Evolutionary conservation across 2,888 invertebrate species (phyloP).

Genomic region (Drosophila gaucha): DNA sequence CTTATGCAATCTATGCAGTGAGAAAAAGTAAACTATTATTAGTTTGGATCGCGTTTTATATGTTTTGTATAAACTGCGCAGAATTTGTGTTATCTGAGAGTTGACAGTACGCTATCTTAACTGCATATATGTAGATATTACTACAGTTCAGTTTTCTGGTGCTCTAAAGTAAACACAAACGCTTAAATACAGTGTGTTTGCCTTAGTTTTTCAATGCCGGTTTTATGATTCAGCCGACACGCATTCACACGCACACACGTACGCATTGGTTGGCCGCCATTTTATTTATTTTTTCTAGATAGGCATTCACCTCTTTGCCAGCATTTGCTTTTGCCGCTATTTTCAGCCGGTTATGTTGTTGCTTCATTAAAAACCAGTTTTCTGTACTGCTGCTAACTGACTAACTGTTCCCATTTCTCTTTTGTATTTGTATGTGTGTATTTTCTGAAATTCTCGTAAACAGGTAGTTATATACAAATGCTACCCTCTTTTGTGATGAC

Average conservation of each 20-base stretch:
- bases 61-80: neutral
- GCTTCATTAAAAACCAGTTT: slow-evolving; percentile 52
- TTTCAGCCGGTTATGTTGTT: slow-evolving; percentile 27
- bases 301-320: slow-evolving; percentile 50
- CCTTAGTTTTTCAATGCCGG: slow-evolving; percentile 49
- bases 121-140: too few relatives aligned
- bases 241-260: slow-evolving; percentile 15
- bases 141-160: too few relatives aligned
- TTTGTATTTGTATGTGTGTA: slow-evolving; percentile 4
- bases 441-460: slow-evolving; percentile 31
- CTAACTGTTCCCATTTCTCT: slow-evolving; percentile 42
- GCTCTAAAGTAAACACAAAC: neutral
- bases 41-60: neutral
- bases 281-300: slow-evolving; percentile 59
- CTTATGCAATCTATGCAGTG: slow-evolving; percentile 34
- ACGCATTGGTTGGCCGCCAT: slow-evolving; percentile 47
- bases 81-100: neutral
- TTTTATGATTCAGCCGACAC: slow-evolving; percentile 46
- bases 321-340: slow-evolving; percentile 21
- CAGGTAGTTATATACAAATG: slow-evolving; percentile 40
- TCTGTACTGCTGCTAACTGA: slow-evolving; percentile 4
- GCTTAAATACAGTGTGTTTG: neutral
- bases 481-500: slow-evolving; percentile 33
- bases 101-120: neutral
- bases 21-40: slow-evolving; percentile 5